phyloP scores from a whole-genome alignment of 2,797 vertebrate species.

The Megalops cyprinoides region DNA sequence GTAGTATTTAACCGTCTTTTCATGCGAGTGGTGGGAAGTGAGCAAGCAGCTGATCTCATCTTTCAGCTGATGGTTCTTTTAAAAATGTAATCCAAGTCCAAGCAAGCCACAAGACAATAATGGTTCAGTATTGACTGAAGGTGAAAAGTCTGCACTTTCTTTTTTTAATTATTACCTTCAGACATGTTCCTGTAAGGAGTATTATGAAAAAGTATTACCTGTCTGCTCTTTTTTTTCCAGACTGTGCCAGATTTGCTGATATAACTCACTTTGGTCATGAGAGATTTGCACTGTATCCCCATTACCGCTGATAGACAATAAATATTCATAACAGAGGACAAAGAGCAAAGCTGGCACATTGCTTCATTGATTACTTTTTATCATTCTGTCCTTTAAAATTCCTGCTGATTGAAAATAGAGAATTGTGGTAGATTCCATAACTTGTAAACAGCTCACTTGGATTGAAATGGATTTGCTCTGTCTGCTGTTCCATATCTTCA shows the following conservation, averaged over 20 bases:
- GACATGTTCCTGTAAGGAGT: too few relatives aligned
- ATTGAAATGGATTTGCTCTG: background rate
- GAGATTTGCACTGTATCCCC: background rate
- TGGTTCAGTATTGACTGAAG: background rate
- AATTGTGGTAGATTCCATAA: too few relatives aligned
- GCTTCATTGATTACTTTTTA: background rate
- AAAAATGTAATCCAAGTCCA: background rate
- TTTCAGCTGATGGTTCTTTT: background rate
- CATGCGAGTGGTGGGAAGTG: background rate
- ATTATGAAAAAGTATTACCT: too few relatives aligned
- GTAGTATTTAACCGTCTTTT: background rate
- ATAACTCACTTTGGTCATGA: background rate
- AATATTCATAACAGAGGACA: background rate
- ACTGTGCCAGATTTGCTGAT: background rate
- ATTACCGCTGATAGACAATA: background rate
- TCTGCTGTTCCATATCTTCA: slow-evolving; percentile 18
- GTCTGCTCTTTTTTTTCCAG: too few relatives aligned
- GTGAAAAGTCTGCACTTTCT: background rate
- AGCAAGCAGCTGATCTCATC: background rate
- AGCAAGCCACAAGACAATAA: background rate
- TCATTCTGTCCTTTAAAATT: too few relatives aligned
- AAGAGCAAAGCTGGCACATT: background rate
- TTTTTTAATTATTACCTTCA: background rate
- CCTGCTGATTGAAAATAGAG: background rate
- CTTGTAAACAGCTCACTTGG: background rate